A percentile compares a stretch with the other conserved stretches of the same genome.
phyloP scores from a whole-genome alignment of 2,113 vertebrate genomes.

The Lepus timidus region DNA sequence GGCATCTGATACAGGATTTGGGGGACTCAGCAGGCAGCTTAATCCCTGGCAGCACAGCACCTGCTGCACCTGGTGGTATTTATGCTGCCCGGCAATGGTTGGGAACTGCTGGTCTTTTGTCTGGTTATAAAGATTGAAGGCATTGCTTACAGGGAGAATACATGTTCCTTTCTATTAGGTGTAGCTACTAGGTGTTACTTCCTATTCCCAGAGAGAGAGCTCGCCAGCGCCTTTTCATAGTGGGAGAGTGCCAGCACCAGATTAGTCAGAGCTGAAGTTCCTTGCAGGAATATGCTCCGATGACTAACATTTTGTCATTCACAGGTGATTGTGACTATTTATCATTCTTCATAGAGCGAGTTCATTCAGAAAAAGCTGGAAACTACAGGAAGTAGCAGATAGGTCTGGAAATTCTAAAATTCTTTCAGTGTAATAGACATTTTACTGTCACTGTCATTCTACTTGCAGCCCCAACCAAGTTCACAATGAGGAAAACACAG shows the following conservation, averaged over 20 bases:
- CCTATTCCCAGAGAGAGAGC: neutral
- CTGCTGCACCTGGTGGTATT: neutral
- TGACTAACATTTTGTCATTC: conserved; percentile 79
- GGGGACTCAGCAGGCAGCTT: no score
- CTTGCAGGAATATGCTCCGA: conserved; percentile 24
- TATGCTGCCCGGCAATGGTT: neutral
- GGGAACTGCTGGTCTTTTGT: neutral
- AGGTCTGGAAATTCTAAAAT: conserved; percentile 3
- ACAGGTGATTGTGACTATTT: conserved; percentile 69
- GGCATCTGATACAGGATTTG: no score
- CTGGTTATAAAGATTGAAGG: neutral
- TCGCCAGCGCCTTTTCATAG: conserved; percentile 29
- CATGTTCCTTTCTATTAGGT: neutral
- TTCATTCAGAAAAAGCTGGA: conserved; percentile 77
- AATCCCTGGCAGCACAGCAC: no score
- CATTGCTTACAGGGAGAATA: neutral
- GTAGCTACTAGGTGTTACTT: conserved; percentile 18
- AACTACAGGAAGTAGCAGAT: conserved; percentile 16
- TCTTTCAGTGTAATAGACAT: neutral
- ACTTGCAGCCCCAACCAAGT: neutral
- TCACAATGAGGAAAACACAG: conserved; percentile 11
- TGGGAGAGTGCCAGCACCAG: conserved; percentile 68
- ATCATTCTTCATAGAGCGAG: conserved; percentile 56
- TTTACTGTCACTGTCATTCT: neutral
- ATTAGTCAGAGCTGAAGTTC: conserved; percentile 75